A percentile compares a stretch with the other conserved stretches of the same genome.
These are phyloP conservation scores for Spea multiplicata DNA, from an alignment of 2,113 vertebrate genomes.

Conservation along the genomic window DNA sequence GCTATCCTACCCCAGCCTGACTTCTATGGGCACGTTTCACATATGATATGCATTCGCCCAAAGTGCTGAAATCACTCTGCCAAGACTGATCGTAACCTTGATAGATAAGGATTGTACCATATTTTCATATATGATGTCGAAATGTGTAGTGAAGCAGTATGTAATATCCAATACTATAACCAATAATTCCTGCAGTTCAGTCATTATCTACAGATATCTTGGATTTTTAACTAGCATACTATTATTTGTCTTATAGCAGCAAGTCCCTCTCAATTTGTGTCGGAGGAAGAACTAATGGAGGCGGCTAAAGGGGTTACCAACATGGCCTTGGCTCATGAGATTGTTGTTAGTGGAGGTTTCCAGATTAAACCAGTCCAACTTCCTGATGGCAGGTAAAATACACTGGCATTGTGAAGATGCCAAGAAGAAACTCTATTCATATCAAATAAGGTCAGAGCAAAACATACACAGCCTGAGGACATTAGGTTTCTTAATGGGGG, in stretches of 20 bases:
- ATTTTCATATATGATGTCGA: too few species aligned
- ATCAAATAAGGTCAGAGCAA: not conserved
- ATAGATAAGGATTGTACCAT: too few species aligned
- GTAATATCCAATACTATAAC: too few species aligned
- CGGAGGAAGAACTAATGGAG: slow-evolving; percentile 86
- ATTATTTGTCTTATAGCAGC: slow-evolving; percentile 67
- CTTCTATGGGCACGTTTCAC: too few species aligned
- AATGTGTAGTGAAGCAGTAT: too few species aligned
- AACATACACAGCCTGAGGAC: not conserved
- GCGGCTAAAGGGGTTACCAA: slow-evolving; percentile 89
- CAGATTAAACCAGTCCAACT: slow-evolving; percentile 80
- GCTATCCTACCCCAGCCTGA: too few species aligned
- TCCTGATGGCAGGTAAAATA: slow-evolving; percentile 82
- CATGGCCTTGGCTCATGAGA: slow-evolving; percentile 94
- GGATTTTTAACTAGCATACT: too few species aligned
- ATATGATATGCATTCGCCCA: too few species aligned
- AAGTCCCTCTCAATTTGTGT: slow-evolving; percentile 79
- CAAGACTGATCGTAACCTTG: too few species aligned
- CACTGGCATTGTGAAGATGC: not conserved
- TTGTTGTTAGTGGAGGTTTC: slow-evolving; percentile 84
- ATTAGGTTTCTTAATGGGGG: not conserved
- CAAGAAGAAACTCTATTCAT: not conserved
- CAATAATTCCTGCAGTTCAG: too few species aligned
- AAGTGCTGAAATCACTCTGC: too few species aligned
- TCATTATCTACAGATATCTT: too few species aligned